Evolutionary conservation across 1,140 invertebrate genomes (phyloP), one percentile per base, ranked within the genome.

Genomic region (Chrysomallon squamiferum): DNA sequence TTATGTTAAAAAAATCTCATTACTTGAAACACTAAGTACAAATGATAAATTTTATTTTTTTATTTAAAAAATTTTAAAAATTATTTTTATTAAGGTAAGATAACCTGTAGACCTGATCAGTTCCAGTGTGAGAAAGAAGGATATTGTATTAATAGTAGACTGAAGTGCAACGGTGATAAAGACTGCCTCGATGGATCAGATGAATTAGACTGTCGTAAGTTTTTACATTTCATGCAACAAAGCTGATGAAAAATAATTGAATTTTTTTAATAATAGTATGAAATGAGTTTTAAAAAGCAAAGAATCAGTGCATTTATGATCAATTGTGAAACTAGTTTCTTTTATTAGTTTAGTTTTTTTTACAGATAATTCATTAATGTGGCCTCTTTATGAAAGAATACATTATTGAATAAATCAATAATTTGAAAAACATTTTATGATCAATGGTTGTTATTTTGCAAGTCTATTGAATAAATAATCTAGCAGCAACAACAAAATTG

Each of bases 141-240:
- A 59, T 90, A 92, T 69, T 99, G 97, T 83, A 90, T 98, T 6
- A 89, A 93, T 18, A 96, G 96, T 80, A 90, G 93, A 7, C 98
- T 96, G 95, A 85, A 91, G 25, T 99, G 97, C 82, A 96, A 93
- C 82, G 89, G 89, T 4, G 95, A 97, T 71, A 90, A 95, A 78
- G 96, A 99, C 85, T 99, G 97, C 80, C 91, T 90, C 1, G 96
- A 99, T 84, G 89, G 90, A 15, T 94, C 92, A 29, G 87, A 88
- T 76, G 86, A 88, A 72, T 20, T 67, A 18, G 71, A 74, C 35
- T 83, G 81, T 47, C 43, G 7, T 60, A 25, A 35, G 59, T 22
- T 60, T 29, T n/a, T 45, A 20, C 43, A 20, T 18, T 45, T 30
- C 15, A 43, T 47, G 56, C 41, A 64, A 49, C 29, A 52, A 35